A percentile compares a stretch with the other conserved stretches of the same genome.
Conservation (phyloP, 2,888 invertebrate species). For the Spilosoma lubricipeda region DNA sequence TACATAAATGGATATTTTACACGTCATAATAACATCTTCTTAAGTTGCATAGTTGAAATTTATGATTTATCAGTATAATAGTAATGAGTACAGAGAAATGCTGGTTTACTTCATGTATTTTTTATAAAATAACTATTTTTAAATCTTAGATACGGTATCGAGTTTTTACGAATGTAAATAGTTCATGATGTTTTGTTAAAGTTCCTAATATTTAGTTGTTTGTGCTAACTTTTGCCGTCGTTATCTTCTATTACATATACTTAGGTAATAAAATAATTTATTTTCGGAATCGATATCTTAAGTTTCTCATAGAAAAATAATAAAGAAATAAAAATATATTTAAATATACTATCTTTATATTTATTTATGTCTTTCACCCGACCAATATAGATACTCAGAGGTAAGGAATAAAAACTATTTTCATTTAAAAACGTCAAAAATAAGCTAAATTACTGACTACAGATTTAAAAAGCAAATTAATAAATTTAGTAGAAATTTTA, state of each 20-base stretch:
- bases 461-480: conserved; percentile 37
- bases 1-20: conserved; percentile 16
- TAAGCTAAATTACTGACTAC: conserved; percentile 33
- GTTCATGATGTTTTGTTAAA: conserved; percentile 42
- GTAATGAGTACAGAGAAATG: conserved; percentile 27
- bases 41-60: conserved; percentile 29
- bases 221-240: conserved; percentile 46
- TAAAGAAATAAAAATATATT: conserved; percentile 36
- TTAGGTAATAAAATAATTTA: conserved; percentile 46
- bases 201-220: conserved; percentile 47
- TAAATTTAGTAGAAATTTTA: conserved; percentile 42
- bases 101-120: conserved; percentile 42
- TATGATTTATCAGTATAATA: conserved; percentile 31
- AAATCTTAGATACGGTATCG: conserved; percentile 40
- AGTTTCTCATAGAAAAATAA: conserved; percentile 40
- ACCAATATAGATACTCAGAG: conserved; percentile 46
- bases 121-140: conserved; percentile 37
- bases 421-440: conserved; percentile 39
- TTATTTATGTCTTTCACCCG: conserved; percentile 45
- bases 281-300: conserved; percentile 55
- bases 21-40: conserved; percentile 22
- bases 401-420: conserved; percentile 35
- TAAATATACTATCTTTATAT: conserved; percentile 38
- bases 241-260: conserved; percentile 40
- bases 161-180: conserved; percentile 23